phyloP scores from a whole-genome alignment of 2,113 vertebrate genomes.

The Aphyosemion australe region DNA sequence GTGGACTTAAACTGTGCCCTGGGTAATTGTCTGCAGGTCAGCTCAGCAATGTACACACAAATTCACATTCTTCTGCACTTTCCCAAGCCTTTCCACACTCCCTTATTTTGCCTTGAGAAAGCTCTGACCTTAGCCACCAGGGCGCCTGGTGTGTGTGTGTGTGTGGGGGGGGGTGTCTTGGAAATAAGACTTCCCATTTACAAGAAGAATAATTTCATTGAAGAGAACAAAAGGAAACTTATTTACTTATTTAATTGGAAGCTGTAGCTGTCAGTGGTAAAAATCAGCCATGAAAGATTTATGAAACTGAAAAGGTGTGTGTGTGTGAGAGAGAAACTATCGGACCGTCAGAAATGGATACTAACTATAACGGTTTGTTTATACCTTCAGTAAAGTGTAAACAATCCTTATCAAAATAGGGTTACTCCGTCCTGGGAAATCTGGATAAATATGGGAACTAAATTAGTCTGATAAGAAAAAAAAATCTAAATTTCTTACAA shows the following conservation, averaged over 20 bases:
- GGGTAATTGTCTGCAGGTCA: conserved; percentile 63
- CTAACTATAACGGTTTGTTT: background rate
- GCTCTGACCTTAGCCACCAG: conserved; percentile 74
- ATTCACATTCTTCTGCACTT: conserved; percentile 71
- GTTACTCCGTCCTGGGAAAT: too few species aligned
- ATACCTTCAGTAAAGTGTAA: too few species aligned
- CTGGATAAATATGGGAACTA: too few species aligned
- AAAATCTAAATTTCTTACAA: too few species aligned
- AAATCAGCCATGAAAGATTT: background rate
- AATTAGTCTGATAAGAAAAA: too few species aligned
- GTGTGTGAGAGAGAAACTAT: background rate
- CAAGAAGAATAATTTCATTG: conserved; percentile 68
- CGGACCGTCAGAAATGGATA: background rate
- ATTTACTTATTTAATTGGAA: too few species aligned
- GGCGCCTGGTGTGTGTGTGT: conserved; percentile 29
- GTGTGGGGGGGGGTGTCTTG: conserved; percentile 50
- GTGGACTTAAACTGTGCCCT: conserved; percentile 58
- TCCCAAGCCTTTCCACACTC: conserved; percentile 75
- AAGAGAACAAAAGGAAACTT: conserved; percentile 1
- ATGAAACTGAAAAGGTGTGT: too few species aligned
- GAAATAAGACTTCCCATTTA: conserved; percentile 64
- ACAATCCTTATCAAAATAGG: background rate
- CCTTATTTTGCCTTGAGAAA: conserved; percentile 80
- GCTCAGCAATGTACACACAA: conserved; percentile 41
- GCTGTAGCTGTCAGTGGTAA: background rate